phyloP scores from a whole-genome alignment of 2,888 invertebrate species.

The Suillia variegata region DNA sequence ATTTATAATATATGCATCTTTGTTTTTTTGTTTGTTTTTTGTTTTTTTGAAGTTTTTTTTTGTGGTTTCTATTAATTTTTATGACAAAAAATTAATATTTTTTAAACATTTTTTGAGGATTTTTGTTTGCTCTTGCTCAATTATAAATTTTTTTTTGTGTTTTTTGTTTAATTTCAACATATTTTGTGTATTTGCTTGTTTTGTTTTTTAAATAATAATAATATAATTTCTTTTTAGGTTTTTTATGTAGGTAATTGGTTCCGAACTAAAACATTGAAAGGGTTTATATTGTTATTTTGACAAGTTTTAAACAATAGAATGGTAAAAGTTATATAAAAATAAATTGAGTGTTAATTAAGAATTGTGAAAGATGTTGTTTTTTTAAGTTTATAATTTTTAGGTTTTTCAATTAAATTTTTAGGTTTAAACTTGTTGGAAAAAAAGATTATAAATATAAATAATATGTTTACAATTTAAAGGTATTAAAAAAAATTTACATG shows the following conservation, averaged over 20 bases:
- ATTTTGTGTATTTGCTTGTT: conserved; percentile 24
- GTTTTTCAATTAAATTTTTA: no score
- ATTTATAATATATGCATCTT: conserved; percentile 27
- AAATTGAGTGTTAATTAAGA: no score
- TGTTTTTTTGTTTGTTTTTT: conserved; percentile 9
- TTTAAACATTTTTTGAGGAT: conserved; percentile 32
- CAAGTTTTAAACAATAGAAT: no score
- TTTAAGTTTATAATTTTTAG: no score
- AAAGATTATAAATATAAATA: conserved; percentile 13
- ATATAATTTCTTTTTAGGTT: conserved; percentile 15
- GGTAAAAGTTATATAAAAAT: no score
- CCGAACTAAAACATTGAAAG: no score
- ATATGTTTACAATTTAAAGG: conserved; percentile 32
- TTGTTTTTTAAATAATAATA: conserved; percentile 2
- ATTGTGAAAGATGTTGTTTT: no score
- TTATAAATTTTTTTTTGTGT: conserved; percentile 23
- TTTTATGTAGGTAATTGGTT: conserved; percentile 26
- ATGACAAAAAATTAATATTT: conserved; percentile 30
- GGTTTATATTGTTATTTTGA: no score
- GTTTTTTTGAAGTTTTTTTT: no score
- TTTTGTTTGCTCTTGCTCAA: conserved; percentile 32
- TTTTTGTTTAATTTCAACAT: conserved; percentile 40
- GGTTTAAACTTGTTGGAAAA: conserved; percentile 34
- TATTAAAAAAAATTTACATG: conserved; percentile 32
- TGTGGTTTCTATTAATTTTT: no score